Evolutionary conservation across 2,888 invertebrate genomes (phyloP).

Genomic region (Onchidella celtica): DNA sequence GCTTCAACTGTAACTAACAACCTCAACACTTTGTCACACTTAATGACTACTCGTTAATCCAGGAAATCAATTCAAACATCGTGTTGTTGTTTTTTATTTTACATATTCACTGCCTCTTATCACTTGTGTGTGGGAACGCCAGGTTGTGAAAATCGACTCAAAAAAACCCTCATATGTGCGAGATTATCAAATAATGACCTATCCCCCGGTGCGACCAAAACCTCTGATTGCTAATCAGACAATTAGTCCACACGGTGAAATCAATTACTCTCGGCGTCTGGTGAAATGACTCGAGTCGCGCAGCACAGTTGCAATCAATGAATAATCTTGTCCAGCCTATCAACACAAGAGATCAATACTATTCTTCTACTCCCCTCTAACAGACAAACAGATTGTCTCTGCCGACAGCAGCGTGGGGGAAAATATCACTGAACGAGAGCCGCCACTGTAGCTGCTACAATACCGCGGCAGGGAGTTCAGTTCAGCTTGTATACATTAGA

Average conservation of each 20-base stretch:
- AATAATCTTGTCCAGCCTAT: constrained; percentile 14
- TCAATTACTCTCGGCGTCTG: constrained; percentile 16
- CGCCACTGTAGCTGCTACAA: neutral
- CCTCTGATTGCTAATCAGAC: constrained; percentile 4
- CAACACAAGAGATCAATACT: constrained; percentile 16
- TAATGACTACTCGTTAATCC: too few species aligned
- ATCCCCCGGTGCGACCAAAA: constrained; percentile 11
- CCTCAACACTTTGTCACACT: too few species aligned
- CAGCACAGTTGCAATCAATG: constrained; percentile 22
- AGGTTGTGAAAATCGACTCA: too few species aligned
- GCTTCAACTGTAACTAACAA: too few species aligned
- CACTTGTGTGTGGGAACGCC: too few species aligned
- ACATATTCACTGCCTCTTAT: too few species aligned
- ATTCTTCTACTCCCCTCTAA: neutral
- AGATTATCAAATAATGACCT: too few species aligned
- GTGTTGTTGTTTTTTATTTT: too few species aligned
- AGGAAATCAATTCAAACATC: too few species aligned
- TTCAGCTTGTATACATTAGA: constrained; percentile 14
- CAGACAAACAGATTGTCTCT: neutral
- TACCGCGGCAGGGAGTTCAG: neutral
- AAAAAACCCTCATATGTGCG: too few species aligned
- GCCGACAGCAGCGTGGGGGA: neutral
- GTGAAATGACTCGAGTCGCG: neutral
- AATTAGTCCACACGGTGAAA: constrained; percentile 1
- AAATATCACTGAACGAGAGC: neutral